Percentiles rank a stretch among this genome's conserved stretches.
Conservation (phyloP, 2,797 vertebrate species). For the Aotus griseimembra region DNA sequence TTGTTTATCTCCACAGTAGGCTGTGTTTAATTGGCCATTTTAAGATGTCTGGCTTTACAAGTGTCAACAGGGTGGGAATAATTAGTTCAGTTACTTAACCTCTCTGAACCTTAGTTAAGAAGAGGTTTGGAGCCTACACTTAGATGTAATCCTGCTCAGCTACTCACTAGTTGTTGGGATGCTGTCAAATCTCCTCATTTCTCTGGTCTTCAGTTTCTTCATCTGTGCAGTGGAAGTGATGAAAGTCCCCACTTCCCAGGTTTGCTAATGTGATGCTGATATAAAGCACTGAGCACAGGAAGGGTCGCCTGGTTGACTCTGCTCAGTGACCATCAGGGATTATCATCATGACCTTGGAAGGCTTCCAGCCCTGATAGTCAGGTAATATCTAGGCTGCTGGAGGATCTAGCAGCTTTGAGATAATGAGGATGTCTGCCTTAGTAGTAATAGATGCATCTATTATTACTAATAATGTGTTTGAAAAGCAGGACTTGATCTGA, state of each 20-base stretch:
- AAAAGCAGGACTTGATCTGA: background rate
- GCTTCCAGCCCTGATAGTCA: background rate
- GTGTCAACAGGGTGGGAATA: background rate
- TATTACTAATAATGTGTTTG: background rate
- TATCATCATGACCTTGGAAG: background rate
- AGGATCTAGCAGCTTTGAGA: background rate
- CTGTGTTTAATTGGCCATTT: background rate
- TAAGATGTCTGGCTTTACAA: background rate
- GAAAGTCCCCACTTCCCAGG: no score
- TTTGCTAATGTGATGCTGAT: background rate
- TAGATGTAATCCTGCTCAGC: background rate
- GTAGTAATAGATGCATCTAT: background rate
- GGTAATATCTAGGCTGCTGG: background rate
- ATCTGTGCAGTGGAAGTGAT: background rate
- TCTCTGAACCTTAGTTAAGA: background rate
- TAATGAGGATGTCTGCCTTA: background rate
- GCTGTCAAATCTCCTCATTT: background rate
- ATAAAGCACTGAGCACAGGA: background rate
- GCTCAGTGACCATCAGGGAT: background rate
- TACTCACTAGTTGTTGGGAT: background rate
- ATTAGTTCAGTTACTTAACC: constrained; percentile 20
- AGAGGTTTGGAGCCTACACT: background rate
- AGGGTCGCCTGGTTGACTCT: accelerated
- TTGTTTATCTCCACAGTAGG: background rate
- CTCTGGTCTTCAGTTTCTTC: background rate